Evolutionary conservation across 1,140 invertebrate species (phyloP).

Genomic region (Dreissena polymorpha): DNA sequence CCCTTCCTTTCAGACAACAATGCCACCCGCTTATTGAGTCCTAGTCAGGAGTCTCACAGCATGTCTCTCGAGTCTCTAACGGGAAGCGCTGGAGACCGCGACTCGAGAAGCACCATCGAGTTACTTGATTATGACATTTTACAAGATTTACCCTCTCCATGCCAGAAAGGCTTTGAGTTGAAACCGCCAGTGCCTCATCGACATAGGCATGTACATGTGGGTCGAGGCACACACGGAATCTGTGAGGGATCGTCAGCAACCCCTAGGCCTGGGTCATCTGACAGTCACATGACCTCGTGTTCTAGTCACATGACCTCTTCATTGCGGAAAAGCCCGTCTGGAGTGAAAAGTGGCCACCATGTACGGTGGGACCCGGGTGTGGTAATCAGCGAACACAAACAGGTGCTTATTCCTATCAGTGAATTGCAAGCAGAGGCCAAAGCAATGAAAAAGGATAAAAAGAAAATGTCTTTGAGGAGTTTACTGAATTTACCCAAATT

Average conservation of each 20-base stretch:
- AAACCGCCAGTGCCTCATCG: slow-evolving; percentile 47
- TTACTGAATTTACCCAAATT: slow-evolving; percentile 45
- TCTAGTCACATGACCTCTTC: slow-evolving; percentile 15
- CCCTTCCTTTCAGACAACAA: too few species aligned
- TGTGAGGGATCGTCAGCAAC: slow-evolving; percentile 27
- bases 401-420: neutral
- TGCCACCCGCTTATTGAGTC: too few species aligned
- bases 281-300: slow-evolving; percentile 29
- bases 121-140: slow-evolving; percentile 38
- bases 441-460: slow-evolving; percentile 35
- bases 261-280: slow-evolving; percentile 35
- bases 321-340: slow-evolving; percentile 45
- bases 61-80: slow-evolving; percentile 52
- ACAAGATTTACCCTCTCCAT: slow-evolving; percentile 9
- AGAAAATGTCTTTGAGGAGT: slow-evolving; percentile 39
- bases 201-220: slow-evolving; percentile 44
- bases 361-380: slow-evolving; percentile 46
- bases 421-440: slow-evolving; percentile 2
- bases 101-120: slow-evolving; percentile 45
- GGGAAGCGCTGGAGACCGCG: slow-evolving; percentile 28
- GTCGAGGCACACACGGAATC: slow-evolving; percentile 39
- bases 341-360: slow-evolving; percentile 41
- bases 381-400: slow-evolving; percentile 10
- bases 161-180: slow-evolving; percentile 7
- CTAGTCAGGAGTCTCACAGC: neutral